Evolutionary conservation across 1,140 invertebrate genomes (phyloP).

Genomic region (Nautilus pompilius): DNA sequence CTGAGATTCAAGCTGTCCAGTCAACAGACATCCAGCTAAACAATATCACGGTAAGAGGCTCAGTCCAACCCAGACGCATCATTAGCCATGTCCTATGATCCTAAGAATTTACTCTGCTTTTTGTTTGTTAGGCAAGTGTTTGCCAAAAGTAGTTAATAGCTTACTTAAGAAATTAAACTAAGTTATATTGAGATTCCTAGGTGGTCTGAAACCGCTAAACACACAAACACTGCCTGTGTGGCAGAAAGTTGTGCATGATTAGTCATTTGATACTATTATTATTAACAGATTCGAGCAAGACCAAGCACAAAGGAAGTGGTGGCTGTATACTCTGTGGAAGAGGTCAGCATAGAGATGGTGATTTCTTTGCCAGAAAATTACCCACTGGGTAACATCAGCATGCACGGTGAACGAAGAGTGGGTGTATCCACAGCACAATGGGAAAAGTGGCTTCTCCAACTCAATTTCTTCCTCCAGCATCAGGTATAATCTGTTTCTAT

Average conservation of each 20-base stretch:
- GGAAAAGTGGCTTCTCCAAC: constrained; percentile 74
- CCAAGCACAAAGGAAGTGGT: constrained; percentile 71
- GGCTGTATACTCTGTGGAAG: constrained; percentile 77
- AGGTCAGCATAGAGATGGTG: constrained; percentile 74
- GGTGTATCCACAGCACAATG: constrained; percentile 64
- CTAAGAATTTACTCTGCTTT: too few species aligned
- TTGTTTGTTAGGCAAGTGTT: too few species aligned
- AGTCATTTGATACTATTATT: too few species aligned
- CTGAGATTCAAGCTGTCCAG: constrained; percentile 65
- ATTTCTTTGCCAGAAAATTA: constrained; percentile 77
- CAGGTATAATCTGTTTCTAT: constrained; percentile 60
- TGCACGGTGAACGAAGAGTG: constrained; percentile 67
- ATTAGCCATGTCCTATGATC: too few species aligned
- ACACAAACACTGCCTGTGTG: too few species aligned
- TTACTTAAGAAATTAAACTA: too few species aligned
- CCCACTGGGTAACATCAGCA: constrained; percentile 71
- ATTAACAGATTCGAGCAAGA: constrained; percentile 67
- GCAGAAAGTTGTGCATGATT: too few species aligned
- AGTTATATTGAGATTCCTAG: too few species aligned
- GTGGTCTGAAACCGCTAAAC: too few species aligned
- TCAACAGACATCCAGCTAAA: constrained; percentile 60
- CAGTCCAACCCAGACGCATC: too few species aligned
- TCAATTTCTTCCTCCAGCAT: constrained; percentile 76
- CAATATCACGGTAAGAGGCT: constrained; percentile 71
- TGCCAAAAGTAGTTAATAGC: too few species aligned